Base-by-base conservation (phyloP, 1,140 invertebrate species). In the Dreissena polymorpha region DNA sequence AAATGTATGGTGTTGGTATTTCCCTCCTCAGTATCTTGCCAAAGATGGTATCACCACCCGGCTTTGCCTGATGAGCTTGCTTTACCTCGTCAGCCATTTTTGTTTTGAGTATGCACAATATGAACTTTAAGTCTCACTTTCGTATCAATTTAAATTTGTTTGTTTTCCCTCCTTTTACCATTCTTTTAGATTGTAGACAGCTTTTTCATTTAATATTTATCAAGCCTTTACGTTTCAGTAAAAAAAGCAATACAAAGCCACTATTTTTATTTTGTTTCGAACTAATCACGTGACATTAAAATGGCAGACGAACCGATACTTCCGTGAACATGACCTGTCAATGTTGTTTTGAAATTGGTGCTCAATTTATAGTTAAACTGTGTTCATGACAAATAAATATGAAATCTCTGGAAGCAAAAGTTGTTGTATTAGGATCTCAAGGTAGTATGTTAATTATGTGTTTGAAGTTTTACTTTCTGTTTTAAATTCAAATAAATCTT, bases 361-460 rank as follows among this genome's bases (percentile, higher is more conserved):
- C 39, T 39, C 39, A 39, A 39, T 39, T 39, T 39, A 39, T 8
- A 5, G 39, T 39, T 5, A 39, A 63, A 25, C 23, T 63, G 60
- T 69, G 50, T 49, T 25, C n/a, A 72, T 72, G 14, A 13, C n/a
- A 64, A 75, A 51, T 72, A 51, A 88, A 73, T 55, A 89, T 89
- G 89, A 89, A 89, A 86, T 89, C 95, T 72, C 93, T 97, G 81
- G 95, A 96, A 92, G 96, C 95, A 82, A 97, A 97, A 95, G 95
- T 97, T 78, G 96, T 97, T 74, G 95, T 97, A 83, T 92, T 97
- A 57, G 96, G 96, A 57, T 95, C 96, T 64, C 96, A 96, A 95
- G 96, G 96, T 97, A 86, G 86, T 83, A 23, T n/a, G 12, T 84
- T 64, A 73, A 13, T 72, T 10, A 14, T 55, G 29, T 5, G 16